Base-by-base conservation (phyloP, 2,113 vertebrate genomes). In the Parus major region DNA sequence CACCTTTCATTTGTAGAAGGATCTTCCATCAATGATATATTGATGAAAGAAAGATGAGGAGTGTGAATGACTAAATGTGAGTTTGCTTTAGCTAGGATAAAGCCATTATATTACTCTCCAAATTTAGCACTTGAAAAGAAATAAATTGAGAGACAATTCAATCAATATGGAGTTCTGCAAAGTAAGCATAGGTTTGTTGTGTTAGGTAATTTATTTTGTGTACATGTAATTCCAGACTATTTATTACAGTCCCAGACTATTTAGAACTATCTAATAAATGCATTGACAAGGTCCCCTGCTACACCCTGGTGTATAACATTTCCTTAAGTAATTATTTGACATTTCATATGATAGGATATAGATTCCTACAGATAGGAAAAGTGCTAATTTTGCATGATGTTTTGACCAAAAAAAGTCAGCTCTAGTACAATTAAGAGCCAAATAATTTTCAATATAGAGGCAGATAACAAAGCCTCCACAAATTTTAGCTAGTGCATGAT, bases 231-330 rank as follows among this genome's bases (percentile, higher is more conserved):
- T 41, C 14, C 15, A 46, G 6, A 0, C 68, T 86, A n/a, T 42
- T 71, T 77, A 75, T 27, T 72, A 24, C 9, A 61, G 9, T 61
- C 21, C 19, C 44, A 81, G 27, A 27, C 9, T 44, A 55, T 71
- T 80, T 55, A 13, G 17, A 35, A 4, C 27, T 7, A 28, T 21
- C 10, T 86, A 27, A 53, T 36, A 86, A 66, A 63, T 59, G 10
- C 5, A 29, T 36, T 60, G 20, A 21, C 0, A 1, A 35, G 15
- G 17, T 68, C 8, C 63, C 20, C 33, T 5, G 0, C 5, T 75
- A 61, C 27, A 60, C 7, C 21, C 21, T 49, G 28, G 16, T 8
- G 8, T 15, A 22, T 41, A 71, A 28, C 2, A 63, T 86, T 76
- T 61, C 8, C 17, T 44, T 57, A 53, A 69, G 31, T 35, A 82